Conservation (phyloP, 2,113 vertebrate genomes). For the Nothoprocta pentlandii region DNA sequence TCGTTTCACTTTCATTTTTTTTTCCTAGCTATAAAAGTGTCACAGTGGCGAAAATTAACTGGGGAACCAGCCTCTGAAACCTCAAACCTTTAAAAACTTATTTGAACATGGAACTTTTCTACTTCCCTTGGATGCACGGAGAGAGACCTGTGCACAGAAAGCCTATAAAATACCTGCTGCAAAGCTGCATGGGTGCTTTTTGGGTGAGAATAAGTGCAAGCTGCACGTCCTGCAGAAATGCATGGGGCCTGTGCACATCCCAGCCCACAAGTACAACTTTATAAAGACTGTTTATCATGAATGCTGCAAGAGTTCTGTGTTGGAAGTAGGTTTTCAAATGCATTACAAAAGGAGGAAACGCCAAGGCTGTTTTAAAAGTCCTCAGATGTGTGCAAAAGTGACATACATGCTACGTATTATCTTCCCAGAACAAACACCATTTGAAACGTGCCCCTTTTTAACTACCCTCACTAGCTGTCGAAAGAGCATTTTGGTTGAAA, state of each 20-base stretch:
- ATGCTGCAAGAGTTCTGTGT: neutral
- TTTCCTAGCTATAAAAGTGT: neutral
- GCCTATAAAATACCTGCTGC: neutral
- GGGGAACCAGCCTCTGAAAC: neutral
- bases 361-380: constrained; percentile 16
- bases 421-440: constrained; percentile 21
- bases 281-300: neutral
- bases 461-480: constrained; percentile 40
- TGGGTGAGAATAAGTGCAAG: neutral
- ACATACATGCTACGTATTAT: neutral
- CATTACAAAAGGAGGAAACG: neutral
- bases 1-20: constrained; percentile 6
- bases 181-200: neutral
- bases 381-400: neutral
- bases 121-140: neutral
- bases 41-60: neutral
- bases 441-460: constrained; percentile 41
- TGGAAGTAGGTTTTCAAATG: neutral
- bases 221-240: neutral
- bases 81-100: neutral
- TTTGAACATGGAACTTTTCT: neutral
- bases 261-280: neutral
- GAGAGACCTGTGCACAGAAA: neutral
- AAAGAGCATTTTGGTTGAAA: constrained; percentile 65
- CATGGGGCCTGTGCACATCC: neutral